Percentiles rank a stretch among this genome's conserved stretches.
phyloP scores from a whole-genome alignment of 2,113 vertebrate genomes.

The Speoplatyrhinus poulsoni region DNA sequence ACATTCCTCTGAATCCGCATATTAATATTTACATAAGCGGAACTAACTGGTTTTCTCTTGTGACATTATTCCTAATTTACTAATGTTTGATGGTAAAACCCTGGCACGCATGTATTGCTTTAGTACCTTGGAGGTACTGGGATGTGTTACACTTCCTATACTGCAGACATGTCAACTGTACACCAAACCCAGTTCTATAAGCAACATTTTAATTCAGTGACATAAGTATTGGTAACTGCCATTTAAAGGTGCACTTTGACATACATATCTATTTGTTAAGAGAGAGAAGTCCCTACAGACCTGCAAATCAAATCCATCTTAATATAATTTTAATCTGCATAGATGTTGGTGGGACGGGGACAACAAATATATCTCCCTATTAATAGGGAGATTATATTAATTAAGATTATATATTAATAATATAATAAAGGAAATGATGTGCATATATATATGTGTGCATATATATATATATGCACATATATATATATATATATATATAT shows the following conservation, averaged over 20 bases:
- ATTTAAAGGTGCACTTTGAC: too few relatives aligned
- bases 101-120: conserved; percentile 6
- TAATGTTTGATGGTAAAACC: background rate
- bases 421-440: too few relatives aligned
- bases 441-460: background rate
- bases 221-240: too few relatives aligned
- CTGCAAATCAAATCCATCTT: conserved; percentile 11
- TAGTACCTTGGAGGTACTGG: too few relatives aligned
- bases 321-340: conserved; percentile 19
- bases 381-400: too few relatives aligned
- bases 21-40: background rate
- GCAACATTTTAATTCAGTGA: too few relatives aligned
- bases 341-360: background rate
- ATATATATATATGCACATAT: too few relatives aligned
- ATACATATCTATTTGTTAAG: too few relatives aligned
- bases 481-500: too few relatives aligned
- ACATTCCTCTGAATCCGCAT: conserved; percentile 4
- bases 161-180: background rate
- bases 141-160: background rate
- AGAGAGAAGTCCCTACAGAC: conserved; percentile 26
- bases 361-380: conserved; percentile 26
- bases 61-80: background rate
- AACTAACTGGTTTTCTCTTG: background rate
- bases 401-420: too few relatives aligned
- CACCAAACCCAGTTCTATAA: background rate